Base-by-base conservation (phyloP, 2,113 vertebrate genomes). In the Nothoprocta pentlandii region DNA sequence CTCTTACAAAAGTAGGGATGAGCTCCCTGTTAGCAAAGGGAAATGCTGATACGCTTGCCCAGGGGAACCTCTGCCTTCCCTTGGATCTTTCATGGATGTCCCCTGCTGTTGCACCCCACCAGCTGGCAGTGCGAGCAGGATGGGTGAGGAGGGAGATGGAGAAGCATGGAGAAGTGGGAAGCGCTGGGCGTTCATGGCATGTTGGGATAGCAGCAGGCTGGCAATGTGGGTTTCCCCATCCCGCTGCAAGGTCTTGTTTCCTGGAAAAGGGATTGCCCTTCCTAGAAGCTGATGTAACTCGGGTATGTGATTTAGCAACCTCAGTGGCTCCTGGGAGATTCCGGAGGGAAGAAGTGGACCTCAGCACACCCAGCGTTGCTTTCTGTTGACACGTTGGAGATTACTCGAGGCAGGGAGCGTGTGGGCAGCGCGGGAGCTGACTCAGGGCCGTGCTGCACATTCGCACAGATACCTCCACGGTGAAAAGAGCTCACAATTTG, bases 111-210 rank as follows among this genome's bases (percentile, higher is more conserved):
- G 67, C 74, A 59, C 16, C 2, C 9, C 23, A 51, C 19, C 36
- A 47, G 8, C 5, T 12, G 6, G 47, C 4, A 69, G 22, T 1
- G 5, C 53, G 30, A 89, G 44, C 20, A 15, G 32, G 17, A n/a
- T 3, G 19, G 44, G 25, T 0, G 2, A 34, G 32, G 2, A n/a
- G 19, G 44, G 56, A 22, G 77, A 41, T 36, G 34, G 46, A 39
- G 44, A 88, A 10, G n/a, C 46, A 12, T 12, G 19, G 1, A 3
- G 49, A 63, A 30, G 16, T 7, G 78, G 56, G 23, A 47, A 34
- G 22, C 2, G 8, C 9, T 28, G 7, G 34, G 34, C 9, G 80
- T 41, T 21, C 2, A 9, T 32, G 53, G 32, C 41, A 74, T 64
- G 14, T 26, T 16, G 23, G 23, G 15, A n/a, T 30, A 58, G 54